phyloP scores from a whole-genome alignment of 2,113 vertebrate genomes.

The Poecile atricapillus region DNA sequence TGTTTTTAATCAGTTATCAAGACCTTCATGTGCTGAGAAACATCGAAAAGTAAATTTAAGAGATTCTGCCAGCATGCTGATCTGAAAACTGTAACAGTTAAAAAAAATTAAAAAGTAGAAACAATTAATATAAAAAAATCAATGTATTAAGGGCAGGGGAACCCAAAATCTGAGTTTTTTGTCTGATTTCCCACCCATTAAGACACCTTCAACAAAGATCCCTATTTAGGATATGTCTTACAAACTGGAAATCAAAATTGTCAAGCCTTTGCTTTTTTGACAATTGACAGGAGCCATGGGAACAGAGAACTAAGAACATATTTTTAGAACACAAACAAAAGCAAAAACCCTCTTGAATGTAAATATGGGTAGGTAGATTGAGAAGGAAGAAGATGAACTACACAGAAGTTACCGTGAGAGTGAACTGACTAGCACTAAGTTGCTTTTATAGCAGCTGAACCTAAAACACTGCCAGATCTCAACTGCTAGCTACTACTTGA shows the following conservation, averaged over 20 bases:
- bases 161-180: not conserved
- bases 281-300: not conserved
- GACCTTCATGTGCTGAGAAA: not conserved
- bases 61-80: not conserved
- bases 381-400: not conserved
- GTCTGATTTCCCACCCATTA: not conserved
- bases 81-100: not conserved
- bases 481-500: not conserved
- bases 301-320: not conserved
- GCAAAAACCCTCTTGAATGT: not conserved
- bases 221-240: not conserved
- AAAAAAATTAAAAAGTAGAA: not conserved
- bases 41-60: not conserved
- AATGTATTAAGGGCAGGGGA: not conserved
- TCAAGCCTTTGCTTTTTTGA: not conserved
- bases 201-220: not conserved
- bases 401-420: not conserved
- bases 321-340: not conserved
- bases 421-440: not conserved
- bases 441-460: not conserved
- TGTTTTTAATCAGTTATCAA: not conserved
- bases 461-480: not conserved
- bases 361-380: not conserved
- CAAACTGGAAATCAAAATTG: not conserved
- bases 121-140: not conserved